Conservation (phyloP, 1,140 invertebrate genomes). For the Achroia grisella region DNA sequence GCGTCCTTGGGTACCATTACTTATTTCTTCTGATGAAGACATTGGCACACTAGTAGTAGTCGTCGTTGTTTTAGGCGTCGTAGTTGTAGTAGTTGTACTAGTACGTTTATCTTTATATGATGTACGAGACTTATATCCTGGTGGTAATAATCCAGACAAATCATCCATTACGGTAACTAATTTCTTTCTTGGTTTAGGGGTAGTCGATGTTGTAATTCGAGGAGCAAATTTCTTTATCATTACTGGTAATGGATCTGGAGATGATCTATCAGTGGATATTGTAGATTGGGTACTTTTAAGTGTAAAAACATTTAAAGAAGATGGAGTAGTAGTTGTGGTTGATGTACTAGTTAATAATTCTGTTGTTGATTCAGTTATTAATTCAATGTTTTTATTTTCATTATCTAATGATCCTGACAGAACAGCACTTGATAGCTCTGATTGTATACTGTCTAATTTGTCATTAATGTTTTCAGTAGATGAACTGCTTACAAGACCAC, state of each 20-base stretch:
- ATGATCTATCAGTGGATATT: constrained; percentile 56
- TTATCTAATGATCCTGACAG: constrained; percentile 76
- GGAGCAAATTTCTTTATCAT: constrained; percentile 81
- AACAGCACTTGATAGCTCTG: constrained; percentile 84
- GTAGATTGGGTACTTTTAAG: constrained; percentile 59
- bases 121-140: constrained; percentile 76
- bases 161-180: constrained; percentile 78
- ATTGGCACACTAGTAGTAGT: constrained; percentile 60
- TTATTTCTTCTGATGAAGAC: constrained; percentile 32
- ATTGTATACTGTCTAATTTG: constrained; percentile 87
- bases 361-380: constrained; percentile 75
- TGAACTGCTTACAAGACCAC: constrained; percentile 38
- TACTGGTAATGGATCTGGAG: constrained; percentile 67
- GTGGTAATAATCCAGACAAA: constrained; percentile 76
- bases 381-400: constrained; percentile 73
- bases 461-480: constrained; percentile 89
- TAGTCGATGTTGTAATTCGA: constrained; percentile 69
- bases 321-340: constrained; percentile 62
- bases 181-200: constrained; percentile 68
- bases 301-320: constrained; percentile 58
- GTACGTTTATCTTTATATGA: constrained; percentile 73
- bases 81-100: constrained; percentile 66
- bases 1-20: constrained; percentile 60
- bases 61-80: constrained; percentile 63
- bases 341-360: constrained; percentile 63